phyloP scores from a whole-genome alignment of 2,113 vertebrate genomes.

The Reinhardtius hippoglossoides region DNA sequence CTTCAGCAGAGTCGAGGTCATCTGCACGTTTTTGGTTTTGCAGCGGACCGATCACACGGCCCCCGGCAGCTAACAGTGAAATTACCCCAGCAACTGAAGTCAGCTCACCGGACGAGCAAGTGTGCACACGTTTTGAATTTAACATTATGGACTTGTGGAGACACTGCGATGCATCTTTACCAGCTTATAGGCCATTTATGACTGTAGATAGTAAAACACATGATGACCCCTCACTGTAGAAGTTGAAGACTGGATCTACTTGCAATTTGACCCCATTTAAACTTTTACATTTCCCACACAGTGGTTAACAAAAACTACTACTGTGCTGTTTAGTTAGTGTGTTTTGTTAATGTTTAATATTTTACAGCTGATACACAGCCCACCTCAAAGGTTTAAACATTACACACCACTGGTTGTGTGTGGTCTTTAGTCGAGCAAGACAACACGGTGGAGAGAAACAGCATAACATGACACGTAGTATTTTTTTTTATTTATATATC shows the following conservation, averaged over 20 bases:
- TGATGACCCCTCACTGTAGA: neutral
- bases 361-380: conserved; percentile 7
- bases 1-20: neutral
- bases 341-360: conserved; percentile 18
- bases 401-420: conserved; percentile 20
- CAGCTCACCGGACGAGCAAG: neutral
- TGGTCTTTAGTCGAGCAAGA: conserved; percentile 8
- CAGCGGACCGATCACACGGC: too few species aligned
- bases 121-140: neutral
- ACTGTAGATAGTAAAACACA: neutral
- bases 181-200: neutral
- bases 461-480: neutral
- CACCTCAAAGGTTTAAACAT: conserved; percentile 7
- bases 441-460: neutral
- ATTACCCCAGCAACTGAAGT: neutral
- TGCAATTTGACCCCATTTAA: neutral
- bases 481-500: neutral
- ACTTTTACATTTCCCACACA: neutral
- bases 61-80: neutral
- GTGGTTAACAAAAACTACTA: neutral
- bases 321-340: neutral
- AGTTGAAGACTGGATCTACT: neutral
- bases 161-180: neutral
- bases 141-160: too few species aligned
- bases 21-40: neutral